These are phyloP conservation scores for Cydia fagiglandana DNA, from an alignment of 1,140 invertebrate genomes.

Conservation along the genomic window DNA sequence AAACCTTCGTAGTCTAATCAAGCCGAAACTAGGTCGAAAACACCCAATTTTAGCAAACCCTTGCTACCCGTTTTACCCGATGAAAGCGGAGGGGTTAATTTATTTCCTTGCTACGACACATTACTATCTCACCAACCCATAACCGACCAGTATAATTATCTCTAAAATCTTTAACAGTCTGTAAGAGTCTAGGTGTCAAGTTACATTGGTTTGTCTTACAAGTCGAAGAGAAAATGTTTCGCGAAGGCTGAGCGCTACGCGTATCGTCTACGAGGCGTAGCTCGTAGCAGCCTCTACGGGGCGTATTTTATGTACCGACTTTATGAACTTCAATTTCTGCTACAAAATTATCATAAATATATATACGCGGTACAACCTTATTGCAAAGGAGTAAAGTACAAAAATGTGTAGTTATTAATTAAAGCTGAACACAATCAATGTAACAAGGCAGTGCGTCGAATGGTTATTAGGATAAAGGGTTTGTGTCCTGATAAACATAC, in stretches of 20 bases:
- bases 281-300: slow-evolving; percentile 26
- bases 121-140: no score
- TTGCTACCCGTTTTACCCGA: not conserved
- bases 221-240: not conserved
- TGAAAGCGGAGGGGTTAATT: slow-evolving; percentile 33
- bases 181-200: no score
- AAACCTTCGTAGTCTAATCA: no score
- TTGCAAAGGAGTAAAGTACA: not conserved
- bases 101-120: not conserved
- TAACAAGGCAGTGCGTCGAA: not conserved
- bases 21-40: not conserved
- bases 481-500: not conserved
- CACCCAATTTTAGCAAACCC: slow-evolving; percentile 7
- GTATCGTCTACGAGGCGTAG: slow-evolving; percentile 2
- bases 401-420: not conserved
- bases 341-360: not conserved
- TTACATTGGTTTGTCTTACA: not conserved
- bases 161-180: no score
- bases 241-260: not conserved
- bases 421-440: not conserved
- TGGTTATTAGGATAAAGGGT: not conserved
- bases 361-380: not conserved
- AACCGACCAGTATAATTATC: no score
- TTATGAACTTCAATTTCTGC: slow-evolving; percentile 27
- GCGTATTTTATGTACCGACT: slow-evolving; percentile 18